These are phyloP conservation scores for Anoplopoma fimbria DNA, from an alignment of 2,113 vertebrate species.

Conservation along the genomic window DNA sequence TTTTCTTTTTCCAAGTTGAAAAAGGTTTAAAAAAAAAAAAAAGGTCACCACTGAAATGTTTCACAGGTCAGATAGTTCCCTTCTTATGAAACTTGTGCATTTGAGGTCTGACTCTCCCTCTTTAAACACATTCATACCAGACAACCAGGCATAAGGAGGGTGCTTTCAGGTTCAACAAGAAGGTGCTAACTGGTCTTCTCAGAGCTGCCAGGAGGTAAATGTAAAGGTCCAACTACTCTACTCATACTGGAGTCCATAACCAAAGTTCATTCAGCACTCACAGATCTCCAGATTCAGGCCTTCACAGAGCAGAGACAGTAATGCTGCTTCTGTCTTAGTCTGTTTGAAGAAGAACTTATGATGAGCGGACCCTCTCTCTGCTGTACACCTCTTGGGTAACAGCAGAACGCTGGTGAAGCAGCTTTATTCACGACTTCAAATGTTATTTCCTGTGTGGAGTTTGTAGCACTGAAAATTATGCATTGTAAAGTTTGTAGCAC, in stretches of 20 bases:
- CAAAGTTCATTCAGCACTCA: too few species aligned
- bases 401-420: background rate
- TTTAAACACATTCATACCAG: background rate
- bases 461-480: background rate
- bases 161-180: background rate
- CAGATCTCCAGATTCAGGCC: background rate
- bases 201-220: background rate
- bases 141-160: background rate
- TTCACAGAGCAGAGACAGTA: background rate
- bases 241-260: background rate
- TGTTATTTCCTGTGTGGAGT: background rate
- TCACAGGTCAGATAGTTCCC: too few species aligned
- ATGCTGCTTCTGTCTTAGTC: too few species aligned
- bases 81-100: too few species aligned
- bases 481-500: background rate
- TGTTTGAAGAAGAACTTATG: background rate
- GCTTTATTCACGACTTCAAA: background rate
- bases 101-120: conserved; percentile 12
- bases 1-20: too few species aligned
- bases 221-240: background rate
- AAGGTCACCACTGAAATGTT: too few species aligned
- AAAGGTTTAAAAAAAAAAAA: too few species aligned
- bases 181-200: background rate
- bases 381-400: too few species aligned
- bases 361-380: too few species aligned